Percentiles rank a stretch among this genome's conserved stretches.
Evolutionary conservation across 2,888 invertebrate genomes (phyloP).

Genomic region (Cerastoderma edule): DNA sequence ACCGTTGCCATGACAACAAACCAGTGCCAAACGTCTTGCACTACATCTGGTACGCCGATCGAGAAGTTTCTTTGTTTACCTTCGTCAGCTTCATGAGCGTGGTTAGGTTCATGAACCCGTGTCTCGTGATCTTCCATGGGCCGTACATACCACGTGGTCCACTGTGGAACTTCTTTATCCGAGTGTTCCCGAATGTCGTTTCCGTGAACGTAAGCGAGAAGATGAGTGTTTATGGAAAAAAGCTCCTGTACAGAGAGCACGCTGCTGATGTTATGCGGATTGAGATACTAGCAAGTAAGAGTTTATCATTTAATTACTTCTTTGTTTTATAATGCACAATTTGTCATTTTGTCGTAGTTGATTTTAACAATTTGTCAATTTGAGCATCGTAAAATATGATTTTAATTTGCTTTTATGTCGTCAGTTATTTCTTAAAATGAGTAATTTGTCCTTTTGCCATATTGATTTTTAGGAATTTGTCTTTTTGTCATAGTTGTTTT

Average conservation of each 20-base stretch:
- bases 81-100: constrained; percentile 64
- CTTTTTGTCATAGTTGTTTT: too few relatives aligned
- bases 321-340: too few relatives aligned
- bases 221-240: constrained; percentile 48
- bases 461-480: too few relatives aligned
- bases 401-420: too few relatives aligned
- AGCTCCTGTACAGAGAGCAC: constrained; percentile 54
- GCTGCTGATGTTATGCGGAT: constrained; percentile 63
- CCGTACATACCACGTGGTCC: constrained; percentile 56
- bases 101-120: constrained; percentile 60
- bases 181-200: constrained; percentile 57
- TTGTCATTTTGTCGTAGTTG: too few relatives aligned
- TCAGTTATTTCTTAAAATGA: too few relatives aligned
- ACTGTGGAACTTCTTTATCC: constrained; percentile 61
- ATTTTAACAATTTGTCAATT: too few relatives aligned
- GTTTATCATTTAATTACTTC: too few relatives aligned
- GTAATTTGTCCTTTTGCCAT: too few relatives aligned
- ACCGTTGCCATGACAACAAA: constrained; percentile 41
- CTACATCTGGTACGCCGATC: constrained; percentile 55
- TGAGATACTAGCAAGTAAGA: constrained; percentile 25
- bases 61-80: constrained; percentile 45
- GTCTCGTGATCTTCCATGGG: constrained; percentile 64
- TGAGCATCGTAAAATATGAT: too few relatives aligned
- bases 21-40: constrained; percentile 62
- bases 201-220: constrained; percentile 50